Evolutionary conservation across 23 tunicate genomes (phyloP).

Genomic region (Clavelina lepadiformis): DNA sequence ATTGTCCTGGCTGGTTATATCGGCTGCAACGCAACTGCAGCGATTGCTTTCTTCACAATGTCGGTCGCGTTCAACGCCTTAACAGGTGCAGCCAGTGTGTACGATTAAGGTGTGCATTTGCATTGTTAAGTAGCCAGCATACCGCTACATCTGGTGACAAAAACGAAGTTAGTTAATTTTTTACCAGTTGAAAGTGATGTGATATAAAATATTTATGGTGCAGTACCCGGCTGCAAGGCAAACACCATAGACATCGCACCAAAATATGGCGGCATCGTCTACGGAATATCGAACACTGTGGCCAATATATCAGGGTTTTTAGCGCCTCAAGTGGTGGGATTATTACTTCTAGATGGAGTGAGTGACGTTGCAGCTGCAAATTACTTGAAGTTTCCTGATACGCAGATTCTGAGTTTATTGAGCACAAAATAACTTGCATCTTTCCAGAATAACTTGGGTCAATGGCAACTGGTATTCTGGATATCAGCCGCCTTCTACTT

Average conservation of each 20-base stretch:
- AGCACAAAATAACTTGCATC: too few species aligned
- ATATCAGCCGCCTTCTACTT: slow-evolving; percentile 46
- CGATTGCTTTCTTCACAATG: slow-evolving; percentile 53
- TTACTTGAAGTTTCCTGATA: too few species aligned
- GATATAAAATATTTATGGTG: background rate
- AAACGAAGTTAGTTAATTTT: background rate
- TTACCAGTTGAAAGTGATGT: background rate
- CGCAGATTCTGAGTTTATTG: too few species aligned
- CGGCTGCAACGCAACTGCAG: slow-evolving; percentile 54
- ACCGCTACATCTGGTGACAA: background rate
- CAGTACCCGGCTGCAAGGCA: slow-evolving; percentile 94
- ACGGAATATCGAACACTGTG: slow-evolving; percentile 76
- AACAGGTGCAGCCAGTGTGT: too few species aligned
- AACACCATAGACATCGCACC: slow-evolving; percentile 85
- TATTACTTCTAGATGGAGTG: slow-evolving; percentile 49
- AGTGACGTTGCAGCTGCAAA: background rate
- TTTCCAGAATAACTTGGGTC: slow-evolving; percentile 45
- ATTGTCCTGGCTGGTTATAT: slow-evolving; percentile 66
- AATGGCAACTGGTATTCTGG: slow-evolving; percentile 70
- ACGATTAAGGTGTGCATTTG: too few species aligned
- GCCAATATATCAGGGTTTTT: slow-evolving; percentile 84
- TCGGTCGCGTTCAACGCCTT: slow-evolving; percentile 51
- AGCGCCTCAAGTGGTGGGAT: slow-evolving; percentile 80
- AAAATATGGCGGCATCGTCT: slow-evolving; percentile 77
- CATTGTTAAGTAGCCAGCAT: too few species aligned